A percentile compares a stretch with the other conserved stretches of the same genome.
Conservation (phyloP, 1,140 invertebrate species). For the Doryteuthis pealeii region DNA sequence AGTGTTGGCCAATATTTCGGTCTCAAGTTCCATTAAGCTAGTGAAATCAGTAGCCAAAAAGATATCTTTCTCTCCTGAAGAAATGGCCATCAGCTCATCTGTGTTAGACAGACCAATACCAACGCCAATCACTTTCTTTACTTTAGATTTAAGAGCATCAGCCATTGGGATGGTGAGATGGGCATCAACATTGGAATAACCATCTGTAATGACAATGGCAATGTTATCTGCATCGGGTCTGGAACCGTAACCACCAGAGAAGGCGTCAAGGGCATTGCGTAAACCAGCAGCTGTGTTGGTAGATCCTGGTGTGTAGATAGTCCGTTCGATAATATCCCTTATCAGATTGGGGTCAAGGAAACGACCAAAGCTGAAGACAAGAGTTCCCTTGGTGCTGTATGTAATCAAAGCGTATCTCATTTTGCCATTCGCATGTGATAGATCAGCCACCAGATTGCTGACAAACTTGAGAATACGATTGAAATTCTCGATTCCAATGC, state of each 20-base stretch:
- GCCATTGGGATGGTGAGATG: constrained; percentile 46
- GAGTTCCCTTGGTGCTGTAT: constrained; percentile 38
- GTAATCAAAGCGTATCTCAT: constrained; percentile 42
- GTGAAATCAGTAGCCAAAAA: constrained; percentile 22
- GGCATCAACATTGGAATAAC: constrained; percentile 48
- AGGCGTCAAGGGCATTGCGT: constrained; percentile 31
- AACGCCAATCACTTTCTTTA: constrained; percentile 38
- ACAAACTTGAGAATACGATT: constrained; percentile 38
- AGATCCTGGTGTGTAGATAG: constrained; percentile 42
- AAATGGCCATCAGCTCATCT: constrained; percentile 41
- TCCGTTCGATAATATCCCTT: constrained; percentile 44
- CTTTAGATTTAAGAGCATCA: constrained; percentile 35
- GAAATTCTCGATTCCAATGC: constrained; percentile 45
- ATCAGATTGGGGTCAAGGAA: constrained; percentile 30
- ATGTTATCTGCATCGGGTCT: constrained; percentile 43
- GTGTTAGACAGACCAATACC: constrained; percentile 39
- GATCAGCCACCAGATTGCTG: constrained; percentile 32
- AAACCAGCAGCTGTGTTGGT: constrained; percentile 52
- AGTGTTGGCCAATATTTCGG: background rate
- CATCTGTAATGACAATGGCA: constrained; percentile 51
- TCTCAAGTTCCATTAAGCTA: background rate
- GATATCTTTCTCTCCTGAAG: constrained; percentile 32
- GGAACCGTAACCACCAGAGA: constrained; percentile 34
- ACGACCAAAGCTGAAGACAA: constrained; percentile 44
- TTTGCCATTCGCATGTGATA: constrained; percentile 44